phyloP scores from a whole-genome alignment of 2,888 invertebrate species.

The Temnothorax unifasciatus region DNA sequence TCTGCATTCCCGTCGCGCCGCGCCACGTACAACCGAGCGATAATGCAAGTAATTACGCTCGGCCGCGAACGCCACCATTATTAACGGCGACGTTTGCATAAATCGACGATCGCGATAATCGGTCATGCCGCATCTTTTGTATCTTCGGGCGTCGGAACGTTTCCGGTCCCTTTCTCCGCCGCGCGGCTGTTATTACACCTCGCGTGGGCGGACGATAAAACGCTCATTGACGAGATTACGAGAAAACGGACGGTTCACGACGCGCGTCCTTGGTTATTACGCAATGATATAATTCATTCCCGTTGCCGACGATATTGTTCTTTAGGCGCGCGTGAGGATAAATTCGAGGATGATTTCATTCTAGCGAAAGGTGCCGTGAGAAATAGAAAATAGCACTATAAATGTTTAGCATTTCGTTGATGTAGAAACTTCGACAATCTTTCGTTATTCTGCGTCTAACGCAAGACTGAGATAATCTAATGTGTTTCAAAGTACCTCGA shows the following conservation, averaged over 20 bases:
- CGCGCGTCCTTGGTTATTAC: constrained; percentile 26
- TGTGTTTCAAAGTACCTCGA: background rate
- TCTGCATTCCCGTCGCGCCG: constrained; percentile 69
- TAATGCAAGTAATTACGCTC: constrained; percentile 79
- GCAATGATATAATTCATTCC: constrained; percentile 3
- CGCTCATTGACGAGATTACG: constrained; percentile 19
- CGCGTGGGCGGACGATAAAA: constrained; percentile 14
- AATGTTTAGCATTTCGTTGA: background rate
- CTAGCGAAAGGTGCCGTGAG: background rate
- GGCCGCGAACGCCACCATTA: constrained; percentile 69
- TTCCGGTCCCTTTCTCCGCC: background rate
- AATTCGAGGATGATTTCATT: background rate
- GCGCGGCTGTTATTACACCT: constrained; percentile 20
- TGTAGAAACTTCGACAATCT: background rate
- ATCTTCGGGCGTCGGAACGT: constrained; percentile 5
- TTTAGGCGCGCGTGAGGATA: background rate
- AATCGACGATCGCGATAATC: constrained; percentile 75
- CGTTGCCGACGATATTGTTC: background rate
- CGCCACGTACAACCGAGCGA: constrained; percentile 66
- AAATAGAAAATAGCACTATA: background rate
- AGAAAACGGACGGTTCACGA: constrained; percentile 6
- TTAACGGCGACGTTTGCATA: constrained; percentile 77
- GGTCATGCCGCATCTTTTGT: constrained; percentile 40
- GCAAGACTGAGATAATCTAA: background rate
- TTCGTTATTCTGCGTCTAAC: background rate